A percentile compares a stretch with the other conserved stretches of the same genome.
These are phyloP conservation scores for Chirona hameri DNA, from an alignment of 2,888 invertebrate genomes.

Conservation along the genomic window DNA sequence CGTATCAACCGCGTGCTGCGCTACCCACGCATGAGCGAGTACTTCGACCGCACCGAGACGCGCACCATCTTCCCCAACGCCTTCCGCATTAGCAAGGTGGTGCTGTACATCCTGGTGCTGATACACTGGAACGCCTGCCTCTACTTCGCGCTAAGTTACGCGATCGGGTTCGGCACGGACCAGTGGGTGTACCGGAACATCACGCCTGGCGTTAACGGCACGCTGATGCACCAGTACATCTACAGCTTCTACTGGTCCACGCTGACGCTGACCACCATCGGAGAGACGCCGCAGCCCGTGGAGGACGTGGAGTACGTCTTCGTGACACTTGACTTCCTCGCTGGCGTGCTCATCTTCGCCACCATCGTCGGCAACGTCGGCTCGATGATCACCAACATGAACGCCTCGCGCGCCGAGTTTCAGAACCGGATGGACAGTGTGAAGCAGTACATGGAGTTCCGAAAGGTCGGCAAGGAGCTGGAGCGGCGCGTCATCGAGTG, in stretches of 20 bases:
- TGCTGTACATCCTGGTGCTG: slow-evolving; percentile 80
- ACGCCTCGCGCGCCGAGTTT: slow-evolving; percentile 88
- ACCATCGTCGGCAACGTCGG: slow-evolving; percentile 96
- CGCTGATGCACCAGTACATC: slow-evolving; percentile 41
- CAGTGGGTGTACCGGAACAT: slow-evolving; percentile 57
- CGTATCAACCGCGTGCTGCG: slow-evolving; percentile 82
- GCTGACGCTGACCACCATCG: slow-evolving; percentile 89
- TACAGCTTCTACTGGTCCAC: slow-evolving; percentile 96
- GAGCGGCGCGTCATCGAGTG: slow-evolving; percentile 80
- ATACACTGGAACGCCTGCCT: slow-evolving; percentile 96
- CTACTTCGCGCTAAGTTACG: slow-evolving; percentile 85
- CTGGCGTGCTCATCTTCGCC: slow-evolving; percentile 89
- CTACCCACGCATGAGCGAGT: slow-evolving; percentile 75
- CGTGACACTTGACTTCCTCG: slow-evolving; percentile 86
- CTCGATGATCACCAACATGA: slow-evolving; percentile 94
- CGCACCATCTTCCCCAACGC: slow-evolving; percentile 90
- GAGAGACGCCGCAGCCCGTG: slow-evolving; percentile 89
- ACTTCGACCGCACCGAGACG: slow-evolving; percentile 91
- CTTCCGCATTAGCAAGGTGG: slow-evolving; percentile 79
- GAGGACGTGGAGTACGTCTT: slow-evolving; percentile 88
- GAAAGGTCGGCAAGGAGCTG: slow-evolving; percentile 68
- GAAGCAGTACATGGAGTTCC: slow-evolving; percentile 93
- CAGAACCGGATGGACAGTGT: slow-evolving; percentile 95
- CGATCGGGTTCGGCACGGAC: slow-evolving; percentile 85
- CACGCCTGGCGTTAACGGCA: slow-evolving; percentile 43